Base-by-base conservation (phyloP, 2,888 invertebrate genomes). In the Mellilla xanthometata region DNA sequence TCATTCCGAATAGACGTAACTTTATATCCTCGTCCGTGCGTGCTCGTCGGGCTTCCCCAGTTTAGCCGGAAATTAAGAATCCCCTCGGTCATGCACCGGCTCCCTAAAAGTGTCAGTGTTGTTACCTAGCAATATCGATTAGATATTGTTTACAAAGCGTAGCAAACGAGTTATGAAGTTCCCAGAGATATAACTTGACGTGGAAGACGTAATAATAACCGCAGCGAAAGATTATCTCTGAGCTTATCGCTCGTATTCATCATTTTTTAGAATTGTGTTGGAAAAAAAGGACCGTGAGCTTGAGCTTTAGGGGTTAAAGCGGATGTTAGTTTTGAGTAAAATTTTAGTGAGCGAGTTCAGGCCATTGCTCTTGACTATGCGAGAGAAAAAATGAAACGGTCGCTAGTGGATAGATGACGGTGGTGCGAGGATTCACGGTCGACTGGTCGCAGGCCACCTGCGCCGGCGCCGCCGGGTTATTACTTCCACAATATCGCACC, bases 71-170 rank as follows among this genome's bases (percentile, higher is more conserved):
- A 76, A 81, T 81, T 73, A 79, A 68, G 74, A 76, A 77, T 72
- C 81, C 84, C 78, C 74, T 72, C 69, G 64, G 64, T 55, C 65
- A 59, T 59, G 58, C 54, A 59, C 55, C 54, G 62, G 53, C 58
- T 65, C 75, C 76, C 73, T 60, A 69, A 72, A 75, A 72, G 76
- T 79, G 76, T 68, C 63, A 57, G 62, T 71, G 65, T 68, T 62
- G 87, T 87, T 67, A 65, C 86, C 81, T 78, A 81, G 86, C 83
- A 85, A 78, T 73, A 87, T 85, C 68, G 86, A 87, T 86, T 71
- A 47, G 48, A 58, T 58, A 48, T 34, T 36, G 28, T 43, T 43
- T 33, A 36, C 31, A 47, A 39, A 24, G 41, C 26, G 44, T 29
- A 15, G 23, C 33, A 19, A 34, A 36, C 31, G 13, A 36, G 42